Percentiles rank a stretch among this genome's conserved stretches.
These are phyloP conservation scores for Rhizoglyphus robini DNA, from an alignment of 1,140 invertebrate genomes.

Conservation along the genomic window DNA sequence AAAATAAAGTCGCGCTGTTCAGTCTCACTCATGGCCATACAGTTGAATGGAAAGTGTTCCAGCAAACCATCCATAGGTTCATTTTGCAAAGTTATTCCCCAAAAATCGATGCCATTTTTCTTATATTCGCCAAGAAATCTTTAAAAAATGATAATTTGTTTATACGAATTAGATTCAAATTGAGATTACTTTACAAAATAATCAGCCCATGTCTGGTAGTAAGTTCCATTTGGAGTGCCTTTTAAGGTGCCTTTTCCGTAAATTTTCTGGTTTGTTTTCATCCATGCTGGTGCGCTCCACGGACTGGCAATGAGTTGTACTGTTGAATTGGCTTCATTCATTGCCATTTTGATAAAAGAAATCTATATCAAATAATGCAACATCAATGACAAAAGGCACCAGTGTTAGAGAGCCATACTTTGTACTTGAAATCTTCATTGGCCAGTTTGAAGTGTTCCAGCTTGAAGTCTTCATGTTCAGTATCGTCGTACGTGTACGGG, in stretches of 20 bases:
- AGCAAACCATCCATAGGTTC: constrained; percentile 41
- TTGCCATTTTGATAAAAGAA: constrained; percentile 46
- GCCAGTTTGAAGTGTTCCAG: constrained; percentile 56
- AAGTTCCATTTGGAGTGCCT: too few relatives aligned
- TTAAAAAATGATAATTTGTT: too few relatives aligned
- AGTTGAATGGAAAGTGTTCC: constrained; percentile 46
- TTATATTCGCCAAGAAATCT: constrained; percentile 49
- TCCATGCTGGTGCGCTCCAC: too few relatives aligned
- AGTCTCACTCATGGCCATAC: constrained; percentile 54
- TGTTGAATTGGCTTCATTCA: constrained; percentile 31
- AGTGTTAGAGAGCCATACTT: constrained; percentile 40
- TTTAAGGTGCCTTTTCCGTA: constrained; percentile 93
- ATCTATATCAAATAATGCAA: constrained; percentile 40
- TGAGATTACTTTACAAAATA: too few relatives aligned
- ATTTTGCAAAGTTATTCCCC: constrained; percentile 49
- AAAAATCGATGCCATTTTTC: constrained; percentile 40
- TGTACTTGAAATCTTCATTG: constrained; percentile 50
- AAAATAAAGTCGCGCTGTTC: constrained; percentile 47
- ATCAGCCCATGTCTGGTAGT: too few relatives aligned
- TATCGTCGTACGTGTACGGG: too few relatives aligned
- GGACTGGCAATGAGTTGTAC: constrained; percentile 49
- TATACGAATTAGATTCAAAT: too few relatives aligned
- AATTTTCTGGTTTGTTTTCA: constrained; percentile 70
- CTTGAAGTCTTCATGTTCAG: constrained; percentile 47
- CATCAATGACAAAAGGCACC: too few relatives aligned